Base-by-base conservation (phyloP, 2,888 invertebrate species). In the Sicus ferrugineus region DNA sequence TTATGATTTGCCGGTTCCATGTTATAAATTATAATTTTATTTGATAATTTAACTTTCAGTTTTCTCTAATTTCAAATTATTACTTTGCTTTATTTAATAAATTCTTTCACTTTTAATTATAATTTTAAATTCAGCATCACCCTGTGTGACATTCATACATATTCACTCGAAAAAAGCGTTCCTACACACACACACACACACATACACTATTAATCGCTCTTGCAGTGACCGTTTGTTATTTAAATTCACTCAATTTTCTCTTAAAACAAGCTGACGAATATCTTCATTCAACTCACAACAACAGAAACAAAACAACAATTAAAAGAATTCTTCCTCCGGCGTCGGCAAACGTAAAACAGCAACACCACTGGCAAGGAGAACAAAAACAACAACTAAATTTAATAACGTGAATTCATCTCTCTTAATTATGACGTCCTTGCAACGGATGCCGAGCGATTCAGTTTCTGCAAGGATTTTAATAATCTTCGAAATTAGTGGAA, bases 391-490 rank as follows among this genome's bases (percentile, higher is more conserved):
- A 63, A 21, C 50, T 16, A 65, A 50, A 16, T 63, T 48, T 26
- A 48, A 28, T 31, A 56, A 56, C 62, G 59, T 63, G 73, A 63
- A 65, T 68, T 66, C 65, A 67, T 71, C 66, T 71, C n/a, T n/a
- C 66, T 69, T 70, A 46, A 59, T 62, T 58, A 61, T 26, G 66
- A 67, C 61, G 68, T 54, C 65, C 59, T 68, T 62, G 61, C 65
- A 62, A 68, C 61, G 65, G 42, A 50, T 31, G 26, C 4, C 62
- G 58, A 19, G 42, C 21, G 42, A 62, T 7, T 3, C n/a, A n/a
- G n/a, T n/a, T 7, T 23, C 61, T 42, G 42, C 61, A 61, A 56
- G 61, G 38, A 38, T 26, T 61, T 61, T 61, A 61, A 61, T 61
- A 42, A 61, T 61, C 28, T 61, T 61, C 61, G 21, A 42, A 42